phyloP scores from a whole-genome alignment of 2,888 invertebrate genomes.

The Chaetogeoica ovagalla region DNA sequence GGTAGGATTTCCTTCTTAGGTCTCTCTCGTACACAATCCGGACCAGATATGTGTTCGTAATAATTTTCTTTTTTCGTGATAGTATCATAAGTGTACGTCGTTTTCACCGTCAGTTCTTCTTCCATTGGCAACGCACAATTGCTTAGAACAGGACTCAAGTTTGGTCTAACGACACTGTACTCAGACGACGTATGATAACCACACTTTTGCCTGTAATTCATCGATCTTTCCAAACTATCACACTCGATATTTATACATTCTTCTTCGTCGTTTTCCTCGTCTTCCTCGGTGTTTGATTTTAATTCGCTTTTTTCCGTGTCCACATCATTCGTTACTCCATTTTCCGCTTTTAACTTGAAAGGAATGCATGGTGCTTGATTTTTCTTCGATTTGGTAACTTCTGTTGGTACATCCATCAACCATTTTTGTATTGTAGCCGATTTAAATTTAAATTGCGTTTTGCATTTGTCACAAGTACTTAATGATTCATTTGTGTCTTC shows the following conservation, averaged over 20 bases:
- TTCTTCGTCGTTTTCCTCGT: conserved; percentile 14
- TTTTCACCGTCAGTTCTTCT: conserved; percentile 66
- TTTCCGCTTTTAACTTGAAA: background rate
- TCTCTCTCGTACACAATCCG: conserved; percentile 39
- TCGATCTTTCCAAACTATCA: conserved; percentile 72
- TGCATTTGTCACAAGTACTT: conserved; percentile 40
- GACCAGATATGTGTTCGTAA: conserved; percentile 46
- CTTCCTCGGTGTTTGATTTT: conserved; percentile 1
- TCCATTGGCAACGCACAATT: conserved; percentile 72
- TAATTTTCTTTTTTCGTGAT: conserved; percentile 34
- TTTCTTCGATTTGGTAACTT: conserved; percentile 28
- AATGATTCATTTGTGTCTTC: conserved; percentile 64
- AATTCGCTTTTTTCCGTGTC: background rate
- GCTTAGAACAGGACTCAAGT: conserved; percentile 21
- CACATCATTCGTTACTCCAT: background rate
- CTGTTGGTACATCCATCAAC: conserved; percentile 42
- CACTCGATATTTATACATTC: conserved; percentile 68
- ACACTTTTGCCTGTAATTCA: conserved; percentile 57
- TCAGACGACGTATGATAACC: conserved; percentile 65
- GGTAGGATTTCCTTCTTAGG: conserved; percentile 32
- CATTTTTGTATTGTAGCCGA: conserved; percentile 46
- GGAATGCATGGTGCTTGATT: conserved; percentile 18
- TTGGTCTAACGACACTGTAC: conserved; percentile 58
- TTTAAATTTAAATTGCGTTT: conserved; percentile 36
- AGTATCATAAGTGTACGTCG: conserved; percentile 41